phyloP scores from a whole-genome alignment of 2,888 invertebrate genomes.

The Thereva nobilitata region DNA sequence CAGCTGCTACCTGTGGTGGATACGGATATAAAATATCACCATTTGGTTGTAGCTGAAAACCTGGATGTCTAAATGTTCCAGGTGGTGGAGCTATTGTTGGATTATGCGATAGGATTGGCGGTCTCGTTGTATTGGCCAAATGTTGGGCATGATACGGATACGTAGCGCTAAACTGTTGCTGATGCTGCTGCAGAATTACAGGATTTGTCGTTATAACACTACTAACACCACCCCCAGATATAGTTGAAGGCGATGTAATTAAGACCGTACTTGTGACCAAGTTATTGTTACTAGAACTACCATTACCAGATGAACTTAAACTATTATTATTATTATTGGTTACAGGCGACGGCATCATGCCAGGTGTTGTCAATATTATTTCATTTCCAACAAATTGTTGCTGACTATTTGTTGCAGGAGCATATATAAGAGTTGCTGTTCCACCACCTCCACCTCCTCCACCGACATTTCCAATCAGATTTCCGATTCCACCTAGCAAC shows the following conservation, averaged over 20 bases:
- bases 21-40: slow-evolving; percentile 64
- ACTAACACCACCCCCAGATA: slow-evolving; percentile 45
- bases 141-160: slow-evolving; percentile 54
- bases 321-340: slow-evolving; percentile 42
- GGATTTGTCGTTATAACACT: slow-evolving; percentile 50
- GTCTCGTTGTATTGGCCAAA: slow-evolving; percentile 48
- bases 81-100: slow-evolving; percentile 49
- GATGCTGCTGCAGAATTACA: slow-evolving; percentile 48
- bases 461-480: slow-evolving; percentile 42
- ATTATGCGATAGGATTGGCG: slow-evolving; percentile 51
- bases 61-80: slow-evolving; percentile 53
- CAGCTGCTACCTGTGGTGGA: slow-evolving; percentile 48
- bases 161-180: slow-evolving; percentile 48
- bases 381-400: slow-evolving; percentile 43
- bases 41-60: slow-evolving; percentile 60
- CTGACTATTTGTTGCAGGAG: slow-evolving; percentile 42
- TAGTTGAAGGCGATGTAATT: slow-evolving; percentile 51
- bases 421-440: slow-evolving; percentile 39
- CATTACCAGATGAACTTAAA: slow-evolving; percentile 39
- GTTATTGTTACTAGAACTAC: slow-evolving; percentile 41
- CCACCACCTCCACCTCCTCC: slow-evolving; percentile 37
- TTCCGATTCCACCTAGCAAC: slow-evolving; percentile 42
- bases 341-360: slow-evolving; percentile 41
- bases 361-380: slow-evolving; percentile 43
- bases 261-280: slow-evolving; percentile 46